Evolutionary conservation across 2,797 vertebrate genomes (phyloP), one percentile per base, ranked within the genome.

Genomic region (Distichodus sexfasciatus): DNA sequence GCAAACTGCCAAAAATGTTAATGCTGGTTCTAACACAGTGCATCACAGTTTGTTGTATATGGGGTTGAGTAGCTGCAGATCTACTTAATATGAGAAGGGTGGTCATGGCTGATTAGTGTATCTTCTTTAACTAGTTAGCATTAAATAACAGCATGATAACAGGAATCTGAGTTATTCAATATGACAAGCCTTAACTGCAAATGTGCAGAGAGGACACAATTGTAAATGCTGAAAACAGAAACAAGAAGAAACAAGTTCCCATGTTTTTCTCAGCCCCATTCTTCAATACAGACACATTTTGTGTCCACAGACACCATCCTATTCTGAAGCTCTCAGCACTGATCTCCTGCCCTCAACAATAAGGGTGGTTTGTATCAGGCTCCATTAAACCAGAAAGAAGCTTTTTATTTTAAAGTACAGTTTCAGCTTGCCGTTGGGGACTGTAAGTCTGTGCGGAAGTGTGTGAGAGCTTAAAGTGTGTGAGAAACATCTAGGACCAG

Each of bases 401-500:
- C 28, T 50, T 66, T 77, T 74, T 58, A 64, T 62, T 71, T 67
- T 71, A 57, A 64, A 64, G 55, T 55, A 26, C 24, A 24, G 35
- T 4, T 15, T 40, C 26, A 51, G 46, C 33, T 63, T 71, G 58
- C n/a, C n/a, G n/a, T n/a, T n/a, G n/a, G n/a, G n/a, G n/a, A 46
- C 41, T 55, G 60, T 35, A 60, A 68, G 46, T 29, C 31, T 64
- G n/a, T n/a, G 38, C 35, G 35, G 9, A n/a, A 72, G 19, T 44
- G 46, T 44, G 33, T 6, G 17, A 64, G 6, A 29, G 44, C 14
- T n/a, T n/a, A n/a, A n/a, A n/a, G n/a, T n/a, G n/a, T n/a, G n/a
- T n/a, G 9, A 64, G 15, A 47, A 69, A 88, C 81, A 86, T 89
- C 19, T 12, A 5, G 17, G n/a, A 6, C 21, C n/a, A 62, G 23